phyloP scores from a whole-genome alignment of 2,797 vertebrate species.

The Chanos chanos region DNA sequence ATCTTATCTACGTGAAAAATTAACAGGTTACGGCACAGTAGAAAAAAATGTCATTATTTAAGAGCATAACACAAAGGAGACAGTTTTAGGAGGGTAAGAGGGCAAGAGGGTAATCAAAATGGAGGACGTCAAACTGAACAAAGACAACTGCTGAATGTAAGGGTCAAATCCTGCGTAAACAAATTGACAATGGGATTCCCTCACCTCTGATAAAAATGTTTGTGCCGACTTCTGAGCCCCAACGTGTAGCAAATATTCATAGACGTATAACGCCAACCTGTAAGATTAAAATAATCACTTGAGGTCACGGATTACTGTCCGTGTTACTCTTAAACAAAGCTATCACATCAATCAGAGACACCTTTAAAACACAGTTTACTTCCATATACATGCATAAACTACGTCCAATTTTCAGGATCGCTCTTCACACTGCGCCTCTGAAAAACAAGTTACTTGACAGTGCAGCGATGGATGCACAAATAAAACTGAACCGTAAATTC shows the following conservation, averaged over 20 bases:
- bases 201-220: constrained; percentile 87
- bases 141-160: not conserved
- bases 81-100: not conserved
- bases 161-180: constrained; percentile 1
- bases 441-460: too few species aligned
- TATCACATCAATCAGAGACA: too few species aligned
- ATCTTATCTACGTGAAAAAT: constrained; percentile 73
- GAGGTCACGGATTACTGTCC: not conserved
- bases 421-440: too few species aligned
- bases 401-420: too few species aligned
- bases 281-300: not conserved
- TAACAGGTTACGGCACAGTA: not conserved
- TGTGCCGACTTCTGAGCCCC: constrained; percentile 89
- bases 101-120: not conserved
- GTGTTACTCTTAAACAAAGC: not conserved
- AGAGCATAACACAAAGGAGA: not conserved
- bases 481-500: too few species aligned
- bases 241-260: constrained; percentile 88
- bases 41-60: not conserved
- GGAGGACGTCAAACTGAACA: constrained; percentile 4
- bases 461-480: too few species aligned
- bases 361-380: too few species aligned
- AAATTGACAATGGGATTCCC: constrained; percentile 31
- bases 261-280: constrained; percentile 87
- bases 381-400: too few species aligned